Evolutionary conservation across 2,888 invertebrate genomes (phyloP).

Genomic region (Ophraella communa): DNA sequence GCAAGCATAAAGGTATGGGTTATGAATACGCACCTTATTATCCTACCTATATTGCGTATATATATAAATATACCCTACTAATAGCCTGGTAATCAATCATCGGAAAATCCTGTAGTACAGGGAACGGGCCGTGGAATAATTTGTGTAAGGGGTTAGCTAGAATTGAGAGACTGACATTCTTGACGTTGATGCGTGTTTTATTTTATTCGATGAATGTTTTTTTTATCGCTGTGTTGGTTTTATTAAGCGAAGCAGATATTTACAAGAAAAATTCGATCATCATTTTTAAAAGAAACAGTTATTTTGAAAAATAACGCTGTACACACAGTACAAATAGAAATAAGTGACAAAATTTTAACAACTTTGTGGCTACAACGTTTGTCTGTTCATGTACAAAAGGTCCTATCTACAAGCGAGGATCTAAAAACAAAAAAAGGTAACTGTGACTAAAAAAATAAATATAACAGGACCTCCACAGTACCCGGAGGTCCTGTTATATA

Average conservation of each 20-base stretch:
- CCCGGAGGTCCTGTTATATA: too few relatives aligned
- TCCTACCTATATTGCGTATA: conserved; percentile 45
- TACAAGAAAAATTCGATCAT: background rate
- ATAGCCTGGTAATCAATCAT: conserved; percentile 47
- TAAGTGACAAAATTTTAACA: too few relatives aligned
- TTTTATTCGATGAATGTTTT: conserved; percentile 7
- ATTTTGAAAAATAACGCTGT: too few relatives aligned
- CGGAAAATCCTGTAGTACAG: conserved; percentile 38
- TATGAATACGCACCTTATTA: conserved; percentile 48
- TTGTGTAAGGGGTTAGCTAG: conserved; percentile 18
- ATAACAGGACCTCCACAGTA: too few relatives aligned
- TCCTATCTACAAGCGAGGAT: too few relatives aligned
- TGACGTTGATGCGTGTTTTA: conserved; percentile 25
- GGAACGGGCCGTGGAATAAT: conserved; percentile 20
- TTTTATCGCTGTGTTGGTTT: background rate
- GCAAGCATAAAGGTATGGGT: conserved; percentile 50
- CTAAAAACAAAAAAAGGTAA: too few relatives aligned
- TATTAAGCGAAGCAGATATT: background rate
- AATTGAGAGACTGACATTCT: conserved; percentile 19
- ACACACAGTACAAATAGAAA: too few relatives aligned
- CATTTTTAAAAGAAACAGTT: too few relatives aligned
- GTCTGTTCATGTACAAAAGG: too few relatives aligned
- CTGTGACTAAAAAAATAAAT: too few relatives aligned
- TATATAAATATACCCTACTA: conserved; percentile 25
- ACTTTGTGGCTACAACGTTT: too few relatives aligned